These are phyloP conservation scores for Rhinichthys klamathensis DNA, from an alignment of 2,113 vertebrate genomes.

Conservation along the genomic window DNA sequence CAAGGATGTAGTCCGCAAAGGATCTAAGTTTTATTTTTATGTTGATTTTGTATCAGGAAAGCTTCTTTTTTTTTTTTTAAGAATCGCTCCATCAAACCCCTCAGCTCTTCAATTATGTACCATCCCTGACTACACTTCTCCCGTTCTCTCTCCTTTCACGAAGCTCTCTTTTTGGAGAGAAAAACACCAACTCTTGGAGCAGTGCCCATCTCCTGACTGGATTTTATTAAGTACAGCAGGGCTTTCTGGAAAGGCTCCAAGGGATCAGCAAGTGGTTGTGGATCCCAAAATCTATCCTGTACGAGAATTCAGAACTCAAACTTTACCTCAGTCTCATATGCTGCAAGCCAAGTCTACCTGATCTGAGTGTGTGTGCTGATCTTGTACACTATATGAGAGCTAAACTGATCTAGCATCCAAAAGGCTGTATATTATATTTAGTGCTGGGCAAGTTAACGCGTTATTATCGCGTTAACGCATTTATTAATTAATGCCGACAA, in stretches of 20 bases:
- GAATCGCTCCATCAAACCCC: neutral
- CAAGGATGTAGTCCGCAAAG: neutral
- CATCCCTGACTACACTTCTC: neutral
- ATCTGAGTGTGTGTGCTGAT: neutral
- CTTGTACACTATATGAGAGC: neutral
- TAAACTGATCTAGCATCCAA: neutral
- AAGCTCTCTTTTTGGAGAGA: slow-evolving; percentile 77
- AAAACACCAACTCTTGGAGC: slow-evolving; percentile 82
- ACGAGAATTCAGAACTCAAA: slow-evolving; percentile 37
- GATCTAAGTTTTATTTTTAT: neutral
- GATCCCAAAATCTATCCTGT: slow-evolving; percentile 36
- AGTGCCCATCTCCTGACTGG: slow-evolving; percentile 84
- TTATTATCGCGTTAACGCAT: no score
- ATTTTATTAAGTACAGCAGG: slow-evolving; percentile 87
- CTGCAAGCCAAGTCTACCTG: neutral
- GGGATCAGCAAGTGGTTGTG: slow-evolving; percentile 63
- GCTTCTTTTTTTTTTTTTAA: neutral
- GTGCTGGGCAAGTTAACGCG: no score
- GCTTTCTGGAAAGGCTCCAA: slow-evolving; percentile 81
- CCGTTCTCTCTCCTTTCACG: slow-evolving; percentile 34
- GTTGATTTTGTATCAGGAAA: slow-evolving; percentile 19
- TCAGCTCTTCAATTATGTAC: slow-evolving; percentile 1
- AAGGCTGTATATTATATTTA: neutral
- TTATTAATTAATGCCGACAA: no score
- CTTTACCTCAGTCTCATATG: slow-evolving; percentile 36